Evolutionary conservation across 2,888 invertebrate species (phyloP), one percentile per base, ranked within the genome.

Genomic region (Leptopilina syphax): DNA sequence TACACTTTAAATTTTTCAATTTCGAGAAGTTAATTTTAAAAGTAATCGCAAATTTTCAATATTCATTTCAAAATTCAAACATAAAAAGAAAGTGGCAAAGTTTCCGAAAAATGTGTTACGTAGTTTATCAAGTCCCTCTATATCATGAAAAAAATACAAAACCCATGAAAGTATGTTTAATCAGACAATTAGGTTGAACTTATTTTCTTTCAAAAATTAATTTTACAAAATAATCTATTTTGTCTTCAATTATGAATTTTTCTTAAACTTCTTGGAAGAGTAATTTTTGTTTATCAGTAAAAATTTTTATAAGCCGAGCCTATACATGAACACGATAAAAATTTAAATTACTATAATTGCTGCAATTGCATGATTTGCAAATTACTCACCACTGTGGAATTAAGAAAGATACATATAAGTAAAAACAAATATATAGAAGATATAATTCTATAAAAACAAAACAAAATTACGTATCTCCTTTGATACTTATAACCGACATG

Each of bases 131-230:
- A 89, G 89, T 89, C 81, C 81, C 88, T 88, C 34, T 88, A 50
- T 85, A 86, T 88, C 86, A 87, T 84, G 84, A 76, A 77, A 76
- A 18, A 84, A 88, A 90, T 87, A 91, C 88, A 91, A 63, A 91
- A 91, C 90, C 90, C 90, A 91, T 91, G 91, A 91, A 91, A 91
- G 91, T 91, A 91, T 89, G 88, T 90, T 90, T 91, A 87, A 90
- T 87, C 86, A 84, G 88, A 85, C 81, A 27, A 47, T 82, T 77
- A 79, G 81, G 50, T 73, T 77, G 41, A 34, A 50, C 9, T 63
- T 50, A 18, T 10, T 66, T 76, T 13, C 50, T 68, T 50, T 54
- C n/a, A 60, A 68, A 8, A 63, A 50, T 63, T 63, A 63, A 63
- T n/a, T 63, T 63, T 24, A 50, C 3, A 50, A 50, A 50, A 50